Percentiles rank a stretch among this genome's conserved stretches.
Evolutionary conservation across 1,140 invertebrate genomes (phyloP).

Genomic region (Diploscapter pachys): DNA sequence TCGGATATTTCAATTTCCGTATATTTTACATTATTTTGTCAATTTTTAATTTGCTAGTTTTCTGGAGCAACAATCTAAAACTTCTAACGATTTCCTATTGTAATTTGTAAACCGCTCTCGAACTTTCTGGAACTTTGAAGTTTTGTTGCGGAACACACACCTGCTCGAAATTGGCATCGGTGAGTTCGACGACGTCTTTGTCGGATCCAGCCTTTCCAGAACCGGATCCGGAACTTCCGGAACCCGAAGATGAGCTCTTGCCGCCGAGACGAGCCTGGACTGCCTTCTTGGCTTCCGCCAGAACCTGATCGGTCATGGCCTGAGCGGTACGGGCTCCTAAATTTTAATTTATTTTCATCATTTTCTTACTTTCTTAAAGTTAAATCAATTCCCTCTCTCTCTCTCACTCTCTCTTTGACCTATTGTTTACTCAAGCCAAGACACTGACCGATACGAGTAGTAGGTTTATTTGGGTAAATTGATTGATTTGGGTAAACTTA

Average conservation of each 20-base stretch:
- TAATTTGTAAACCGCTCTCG: no score
- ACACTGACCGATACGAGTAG: not conserved
- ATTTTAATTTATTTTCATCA: not conserved
- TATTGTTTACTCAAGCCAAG: not conserved
- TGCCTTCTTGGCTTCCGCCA: conserved; percentile 45
- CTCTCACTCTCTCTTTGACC: not conserved
- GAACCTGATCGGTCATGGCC: conserved; percentile 77
- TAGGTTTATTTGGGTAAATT: not conserved
- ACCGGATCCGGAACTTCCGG: conserved; percentile 42
- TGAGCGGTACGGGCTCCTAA: conserved; percentile 75
- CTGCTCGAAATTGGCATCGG: conserved; percentile 86
- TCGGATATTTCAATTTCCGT: no score
- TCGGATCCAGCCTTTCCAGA: no score
- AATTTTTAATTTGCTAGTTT: no score
- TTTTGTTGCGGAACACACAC: not conserved
- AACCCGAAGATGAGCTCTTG: conserved; percentile 8
- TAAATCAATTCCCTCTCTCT: not conserved
- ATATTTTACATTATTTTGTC: no score
- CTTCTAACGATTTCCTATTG: no score
- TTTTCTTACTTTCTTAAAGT: not conserved
- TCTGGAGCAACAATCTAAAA: no score
- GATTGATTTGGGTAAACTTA: not conserved
- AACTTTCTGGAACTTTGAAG: no score
- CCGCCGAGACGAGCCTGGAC: conserved; percentile 37
- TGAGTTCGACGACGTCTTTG: conserved; percentile 79